Evolutionary conservation across 2,888 invertebrate genomes (phyloP), one percentile per base, ranked within the genome.

Genomic region (Drosophila cognata): DNA sequence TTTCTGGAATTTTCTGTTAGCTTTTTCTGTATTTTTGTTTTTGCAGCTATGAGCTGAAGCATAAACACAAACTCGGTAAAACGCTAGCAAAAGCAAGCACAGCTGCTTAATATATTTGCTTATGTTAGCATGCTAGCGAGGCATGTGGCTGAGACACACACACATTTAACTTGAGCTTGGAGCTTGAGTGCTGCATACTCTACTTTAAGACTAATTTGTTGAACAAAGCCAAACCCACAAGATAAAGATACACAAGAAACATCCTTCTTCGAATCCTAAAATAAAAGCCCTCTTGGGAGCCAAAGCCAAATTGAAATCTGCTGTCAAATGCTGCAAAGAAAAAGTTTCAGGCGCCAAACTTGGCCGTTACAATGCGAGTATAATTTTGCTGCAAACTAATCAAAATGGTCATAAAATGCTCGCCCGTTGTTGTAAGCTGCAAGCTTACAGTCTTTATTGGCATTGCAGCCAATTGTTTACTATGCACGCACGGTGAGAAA

Each of bases 391-490:
- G 46, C 50, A 68, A 77, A 74, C 79, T 74, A 74, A 77, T 77
- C 66, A 77, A 69, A 77, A 57, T 57, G 59, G 46, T 55, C 62
- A 68, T 79, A 60, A 79, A 80, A 79, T 58, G 67, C 55, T 57
- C 43, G 56, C 48, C 59, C 46, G 56, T 43, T 36, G 53, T 66
- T 48, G 56, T 60, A 71, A 68, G 77, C 80, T 77, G 77, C 70
- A 74, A 74, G 79, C 77, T 74, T 74, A 61, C 43, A 46, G 64
- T 31, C 57, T 63, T 77, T 80, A 77, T 79, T 80, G 70, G 67
- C 55, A 65, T 61, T 80, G 70, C 77, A 74, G 55, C 21, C 65
- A 53, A 46, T 51, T 62, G 56, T 7, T 53, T 75, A 41, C 29
- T 13, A 28, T 60, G 38, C 48, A 59, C 21, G 59, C 62, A 63